These are phyloP conservation scores for Lasioglossum vierecki DNA, from an alignment of 2,888 invertebrate species.

Conservation along the genomic window DNA sequence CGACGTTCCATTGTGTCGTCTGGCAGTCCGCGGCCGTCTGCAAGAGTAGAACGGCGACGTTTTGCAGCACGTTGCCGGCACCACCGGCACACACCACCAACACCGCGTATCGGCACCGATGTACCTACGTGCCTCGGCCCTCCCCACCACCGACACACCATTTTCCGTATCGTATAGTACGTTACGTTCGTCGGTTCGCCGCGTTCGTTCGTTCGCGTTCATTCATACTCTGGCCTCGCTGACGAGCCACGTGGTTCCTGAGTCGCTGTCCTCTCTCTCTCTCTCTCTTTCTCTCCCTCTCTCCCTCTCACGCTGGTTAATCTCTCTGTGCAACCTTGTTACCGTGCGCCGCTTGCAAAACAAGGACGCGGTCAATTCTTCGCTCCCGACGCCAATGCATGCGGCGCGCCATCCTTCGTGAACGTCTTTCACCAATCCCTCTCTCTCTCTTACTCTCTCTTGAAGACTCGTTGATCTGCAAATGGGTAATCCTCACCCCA, in stretches of 20 bases:
- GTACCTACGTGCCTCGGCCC: conserved; percentile 60
- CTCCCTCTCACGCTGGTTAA: conserved; percentile 21
- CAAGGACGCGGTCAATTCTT: conserved; percentile 45
- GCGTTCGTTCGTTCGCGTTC: conserved; percentile 70
- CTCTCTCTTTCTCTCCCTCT: background rate
- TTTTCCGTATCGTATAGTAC: conserved; percentile 76
- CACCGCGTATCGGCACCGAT: conserved; percentile 66
- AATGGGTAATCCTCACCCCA: too few species aligned
- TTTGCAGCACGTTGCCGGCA: conserved; percentile 63
- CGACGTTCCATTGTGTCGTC: conserved; percentile 68
- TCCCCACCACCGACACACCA: conserved; percentile 70
- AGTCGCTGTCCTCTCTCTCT: conserved; percentile 60
- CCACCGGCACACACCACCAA: conserved; percentile 32
- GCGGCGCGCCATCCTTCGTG: conserved; percentile 11
- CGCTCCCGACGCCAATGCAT: background rate
- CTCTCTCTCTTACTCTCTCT: too few species aligned
- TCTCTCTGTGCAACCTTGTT: conserved; percentile 62
- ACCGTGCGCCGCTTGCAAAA: conserved; percentile 43
- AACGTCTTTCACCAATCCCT: background rate
- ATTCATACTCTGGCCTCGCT: conserved; percentile 72
- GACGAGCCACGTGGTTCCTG: conserved; percentile 72
- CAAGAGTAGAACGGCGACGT: conserved; percentile 69
- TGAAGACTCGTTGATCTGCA: too few species aligned
- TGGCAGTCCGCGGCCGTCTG: conserved; percentile 73
- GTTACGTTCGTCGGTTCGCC: conserved; percentile 68